Evolutionary conservation across 2,797 vertebrate genomes (phyloP).

Genomic region (Acrossocheilus wenchowensis): DNA sequence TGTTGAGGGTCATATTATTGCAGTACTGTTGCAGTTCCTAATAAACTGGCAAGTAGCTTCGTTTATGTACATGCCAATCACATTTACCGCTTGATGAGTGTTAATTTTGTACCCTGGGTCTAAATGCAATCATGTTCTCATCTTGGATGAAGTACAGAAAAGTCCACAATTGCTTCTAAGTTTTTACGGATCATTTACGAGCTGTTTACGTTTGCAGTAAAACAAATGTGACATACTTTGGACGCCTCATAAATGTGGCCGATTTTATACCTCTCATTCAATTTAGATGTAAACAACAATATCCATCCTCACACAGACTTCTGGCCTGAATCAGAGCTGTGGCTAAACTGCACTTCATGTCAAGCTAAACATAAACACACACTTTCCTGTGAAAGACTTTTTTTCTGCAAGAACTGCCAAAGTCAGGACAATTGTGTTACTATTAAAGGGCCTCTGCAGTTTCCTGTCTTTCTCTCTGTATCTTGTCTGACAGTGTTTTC

Average conservation of each 20-base stretch:
- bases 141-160: background rate
- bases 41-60: background rate
- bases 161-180: background rate
- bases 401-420: slow-evolving; percentile 30
- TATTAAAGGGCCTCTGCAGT: slow-evolving; percentile 40
- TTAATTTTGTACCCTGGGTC: background rate
- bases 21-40: background rate
- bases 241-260: background rate
- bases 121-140: slow-evolving; percentile 4
- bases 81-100: slow-evolving; percentile 45
- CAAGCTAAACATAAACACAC: slow-evolving; percentile 52
- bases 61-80: background rate
- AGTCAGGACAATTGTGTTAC: slow-evolving; percentile 47
- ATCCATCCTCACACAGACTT: slow-evolving; percentile 15
- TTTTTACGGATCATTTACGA: slow-evolving; percentile 4
- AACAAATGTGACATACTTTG: slow-evolving; percentile 14
- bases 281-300: slow-evolving; percentile 9
- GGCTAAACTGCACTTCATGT: slow-evolving; percentile 29
- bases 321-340: slow-evolving; percentile 35
- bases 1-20: background rate
- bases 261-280: slow-evolving; percentile 19
- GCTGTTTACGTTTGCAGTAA: slow-evolving; percentile 20
- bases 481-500: slow-evolving; percentile 44
- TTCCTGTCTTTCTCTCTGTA: slow-evolving; percentile 34
- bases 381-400: slow-evolving; percentile 1